phyloP scores from a whole-genome alignment of 1,140 invertebrate species.

The Bombyx mandarina region DNA sequence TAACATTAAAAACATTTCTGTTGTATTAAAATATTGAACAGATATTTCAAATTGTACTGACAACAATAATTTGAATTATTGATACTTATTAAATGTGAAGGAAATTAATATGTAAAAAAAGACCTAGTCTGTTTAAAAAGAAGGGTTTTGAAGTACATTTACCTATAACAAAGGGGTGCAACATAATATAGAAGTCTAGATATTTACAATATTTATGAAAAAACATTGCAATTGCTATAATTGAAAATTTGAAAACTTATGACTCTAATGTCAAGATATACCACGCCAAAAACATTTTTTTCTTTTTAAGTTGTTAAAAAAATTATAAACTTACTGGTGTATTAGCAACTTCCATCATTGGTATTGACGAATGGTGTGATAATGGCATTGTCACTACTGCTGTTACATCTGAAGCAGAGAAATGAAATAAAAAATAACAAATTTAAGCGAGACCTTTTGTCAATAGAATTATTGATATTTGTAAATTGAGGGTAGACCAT shows the following conservation, averaged over 20 bases:
- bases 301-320: conserved; percentile 2
- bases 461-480: not conserved
- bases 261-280: no score
- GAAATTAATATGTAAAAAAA: no score
- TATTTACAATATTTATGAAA: no score
- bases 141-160: no score
- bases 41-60: no score
- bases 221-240: no score
- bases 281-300: not conserved
- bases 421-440: not conserved
- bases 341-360: conserved; percentile 65
- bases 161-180: no score
- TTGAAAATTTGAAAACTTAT: no score
- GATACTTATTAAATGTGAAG: no score
- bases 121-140: no score
- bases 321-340: conserved; percentile 46
- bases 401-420: conserved; percentile 30
- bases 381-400: conserved; percentile 60
- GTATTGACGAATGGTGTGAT: conserved; percentile 55
- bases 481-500: conserved; percentile 7
- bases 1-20: conserved; percentile 35
- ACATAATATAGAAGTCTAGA: no score
- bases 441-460: not conserved
- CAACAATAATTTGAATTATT: no score
- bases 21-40: conserved; percentile 28